These are phyloP conservation scores for Eupithecia vulgata DNA, from an alignment of 2,888 invertebrate genomes.

Conservation along the genomic window DNA sequence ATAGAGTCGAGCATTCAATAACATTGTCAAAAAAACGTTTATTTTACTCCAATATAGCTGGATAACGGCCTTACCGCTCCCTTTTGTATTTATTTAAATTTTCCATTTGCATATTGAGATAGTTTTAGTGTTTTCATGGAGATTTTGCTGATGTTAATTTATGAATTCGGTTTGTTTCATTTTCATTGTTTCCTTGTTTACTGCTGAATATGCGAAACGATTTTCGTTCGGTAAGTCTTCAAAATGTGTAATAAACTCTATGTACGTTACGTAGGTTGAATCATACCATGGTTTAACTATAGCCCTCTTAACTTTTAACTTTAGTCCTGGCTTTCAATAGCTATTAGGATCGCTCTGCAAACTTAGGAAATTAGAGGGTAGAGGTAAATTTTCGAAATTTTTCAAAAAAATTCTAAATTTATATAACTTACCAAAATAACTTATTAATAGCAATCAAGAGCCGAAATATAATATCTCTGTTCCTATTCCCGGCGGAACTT, in stretches of 20 bases:
- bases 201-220: slow-evolving; percentile 12
- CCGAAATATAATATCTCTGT: slow-evolving; percentile 52
- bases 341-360: no score
- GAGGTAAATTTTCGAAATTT: no score
- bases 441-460: slow-evolving; percentile 48
- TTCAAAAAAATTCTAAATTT: no score
- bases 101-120: slow-evolving; percentile 52
- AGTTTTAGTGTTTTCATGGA: slow-evolving; percentile 47
- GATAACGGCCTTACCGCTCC: slow-evolving; percentile 45
- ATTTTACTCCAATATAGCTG: slow-evolving; percentile 46
- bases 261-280: background rate
- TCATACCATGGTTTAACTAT: no score
- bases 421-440: no score
- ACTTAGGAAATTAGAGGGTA: no score
- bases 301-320: no score
- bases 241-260: background rate
- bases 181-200: slow-evolving; percentile 24
- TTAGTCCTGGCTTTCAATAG: no score
- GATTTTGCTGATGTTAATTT: slow-evolving; percentile 37
- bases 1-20: slow-evolving; percentile 55
- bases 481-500: slow-evolving; percentile 53
- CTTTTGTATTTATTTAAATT: slow-evolving; percentile 54
- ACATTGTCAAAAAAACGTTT: slow-evolving; percentile 38
- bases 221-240: slow-evolving; percentile 12
- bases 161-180: slow-evolving; percentile 35